phyloP scores from a whole-genome alignment of 2,113 vertebrate species.

The Pterophyllum scalare region DNA sequence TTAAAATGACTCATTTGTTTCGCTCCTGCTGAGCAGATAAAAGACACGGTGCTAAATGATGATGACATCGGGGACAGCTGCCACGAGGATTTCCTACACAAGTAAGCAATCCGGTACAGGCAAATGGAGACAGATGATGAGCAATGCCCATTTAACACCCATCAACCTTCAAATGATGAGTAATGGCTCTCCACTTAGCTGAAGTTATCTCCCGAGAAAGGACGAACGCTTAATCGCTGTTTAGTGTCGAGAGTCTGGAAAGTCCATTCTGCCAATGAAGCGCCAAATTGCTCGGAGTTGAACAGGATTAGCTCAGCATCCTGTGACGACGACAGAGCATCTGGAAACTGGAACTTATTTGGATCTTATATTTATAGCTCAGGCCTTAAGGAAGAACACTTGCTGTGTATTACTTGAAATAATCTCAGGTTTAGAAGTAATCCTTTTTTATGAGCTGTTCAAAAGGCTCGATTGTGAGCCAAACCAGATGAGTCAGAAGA shows the following conservation, averaged over 20 bases:
- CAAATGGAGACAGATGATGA: constrained; percentile 66
- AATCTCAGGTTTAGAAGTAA: background rate
- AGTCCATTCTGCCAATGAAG: constrained; percentile 30
- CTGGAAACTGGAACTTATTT: background rate
- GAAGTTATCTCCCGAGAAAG: constrained; percentile 48
- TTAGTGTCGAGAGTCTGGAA: constrained; percentile 24
- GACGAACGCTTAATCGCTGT: constrained; percentile 35
- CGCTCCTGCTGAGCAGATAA: constrained; percentile 82
- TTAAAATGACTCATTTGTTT: constrained; percentile 45
- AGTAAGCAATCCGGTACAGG: constrained; percentile 82
- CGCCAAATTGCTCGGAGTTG: constrained; percentile 12
- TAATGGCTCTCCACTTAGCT: constrained; percentile 55
- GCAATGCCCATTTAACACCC: constrained; percentile 67
- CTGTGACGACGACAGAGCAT: constrained; percentile 39
- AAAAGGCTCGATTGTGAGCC: background rate
- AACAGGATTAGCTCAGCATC: constrained; percentile 19
- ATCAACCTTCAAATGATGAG: constrained; percentile 65
- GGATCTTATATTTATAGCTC: background rate
- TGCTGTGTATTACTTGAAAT: background rate
- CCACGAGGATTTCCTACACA: constrained; percentile 95
- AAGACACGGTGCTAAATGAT: constrained; percentile 91
- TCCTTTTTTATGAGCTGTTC: background rate
- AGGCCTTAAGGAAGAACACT: constrained; percentile 1
- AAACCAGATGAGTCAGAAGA: background rate
- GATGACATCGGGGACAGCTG: constrained; percentile 98